Conservation (phyloP, 2,113 vertebrate species). For the Ictalurus furcatus region DNA sequence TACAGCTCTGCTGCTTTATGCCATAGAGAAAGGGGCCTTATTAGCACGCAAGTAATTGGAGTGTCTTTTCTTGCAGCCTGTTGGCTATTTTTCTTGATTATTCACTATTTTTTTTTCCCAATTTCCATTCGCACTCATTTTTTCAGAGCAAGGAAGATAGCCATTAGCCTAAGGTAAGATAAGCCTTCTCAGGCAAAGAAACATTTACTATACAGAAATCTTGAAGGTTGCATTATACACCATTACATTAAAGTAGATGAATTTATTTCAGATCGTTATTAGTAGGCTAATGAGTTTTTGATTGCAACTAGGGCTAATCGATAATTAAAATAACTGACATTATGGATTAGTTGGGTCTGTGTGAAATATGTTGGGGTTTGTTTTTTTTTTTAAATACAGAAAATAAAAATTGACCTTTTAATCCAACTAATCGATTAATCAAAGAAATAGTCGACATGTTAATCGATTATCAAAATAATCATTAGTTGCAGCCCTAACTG, state of each 20-base stretch:
- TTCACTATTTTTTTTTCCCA: constrained; percentile 29
- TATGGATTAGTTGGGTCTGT: too few relatives aligned
- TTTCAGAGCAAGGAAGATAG: constrained; percentile 1
- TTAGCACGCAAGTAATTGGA: constrained; percentile 57
- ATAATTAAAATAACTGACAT: too few relatives aligned
- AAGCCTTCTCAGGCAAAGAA: not conserved
- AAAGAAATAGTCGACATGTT: too few relatives aligned
- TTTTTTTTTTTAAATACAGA: too few relatives aligned
- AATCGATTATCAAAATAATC: too few relatives aligned
- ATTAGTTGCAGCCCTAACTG: too few relatives aligned
- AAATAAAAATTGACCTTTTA: too few relatives aligned
- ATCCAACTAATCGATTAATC: too few relatives aligned
- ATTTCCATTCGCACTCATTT: not conserved
- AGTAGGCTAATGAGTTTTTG: not conserved
- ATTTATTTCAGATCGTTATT: not conserved
- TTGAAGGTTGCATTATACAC: not conserved
- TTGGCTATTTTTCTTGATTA: constrained; percentile 55
- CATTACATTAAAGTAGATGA: not conserved
- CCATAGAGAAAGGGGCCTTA: constrained; percentile 49
- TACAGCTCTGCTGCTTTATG: constrained; percentile 46
- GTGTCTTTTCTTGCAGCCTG: constrained; percentile 46
- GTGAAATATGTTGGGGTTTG: too few relatives aligned
- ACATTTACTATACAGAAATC: not conserved
- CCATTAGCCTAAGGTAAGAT: not conserved
- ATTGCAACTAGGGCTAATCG: too few relatives aligned